Evolutionary conservation across 2,797 vertebrate species (phyloP), one percentile per base, ranked within the genome.

Genomic region (Monodelphis domestica): DNA sequence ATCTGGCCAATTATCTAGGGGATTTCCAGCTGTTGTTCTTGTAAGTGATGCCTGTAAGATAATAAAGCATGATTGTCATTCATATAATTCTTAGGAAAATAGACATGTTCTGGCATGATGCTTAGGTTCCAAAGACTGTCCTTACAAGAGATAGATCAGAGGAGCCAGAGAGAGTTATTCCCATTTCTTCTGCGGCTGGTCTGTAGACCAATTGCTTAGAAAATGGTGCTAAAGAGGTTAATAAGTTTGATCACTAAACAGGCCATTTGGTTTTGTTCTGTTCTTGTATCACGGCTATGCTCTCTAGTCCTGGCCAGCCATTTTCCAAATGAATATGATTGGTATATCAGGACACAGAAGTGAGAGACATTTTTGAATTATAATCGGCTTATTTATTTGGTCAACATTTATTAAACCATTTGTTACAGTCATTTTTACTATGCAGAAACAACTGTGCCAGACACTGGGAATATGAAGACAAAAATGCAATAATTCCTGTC

Each of bases 21-120:
- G 97, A 96, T 97, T 97, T 97, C 97, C 97, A 96, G 90, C 26
- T 4, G 91, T 84, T 57, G 63, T 97, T 97, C 94, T 96, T 91
- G 93, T 96, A 94, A 97, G 17, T 21, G 88, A 30, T 87, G 92
- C 93, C 91, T 93, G 51, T 28, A 88, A 54, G 88, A 90, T 0
- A 21, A 38, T 26, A 26, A 0, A 11, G 90, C 33, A 1, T 17
- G 38, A 6, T 21, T 12, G 29, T 9, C 24, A 21, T 90, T 54
- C 29, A 15, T 38, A 15, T 52, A n/a, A 24, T 93, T 52, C 7
- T 70, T 53, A 91, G 87, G 54, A 92, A 90, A 29, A 92, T 90
- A 50, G 38, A 21, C 50, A 52, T 57, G 53, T 26, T 30, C 24
- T 53, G 87, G 89, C 6, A 53, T 52, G 87, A 38, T 88, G 51